Evolutionary conservation across 2,888 invertebrate species (phyloP).

Genomic region (Drosophila atroscutellata): DNA sequence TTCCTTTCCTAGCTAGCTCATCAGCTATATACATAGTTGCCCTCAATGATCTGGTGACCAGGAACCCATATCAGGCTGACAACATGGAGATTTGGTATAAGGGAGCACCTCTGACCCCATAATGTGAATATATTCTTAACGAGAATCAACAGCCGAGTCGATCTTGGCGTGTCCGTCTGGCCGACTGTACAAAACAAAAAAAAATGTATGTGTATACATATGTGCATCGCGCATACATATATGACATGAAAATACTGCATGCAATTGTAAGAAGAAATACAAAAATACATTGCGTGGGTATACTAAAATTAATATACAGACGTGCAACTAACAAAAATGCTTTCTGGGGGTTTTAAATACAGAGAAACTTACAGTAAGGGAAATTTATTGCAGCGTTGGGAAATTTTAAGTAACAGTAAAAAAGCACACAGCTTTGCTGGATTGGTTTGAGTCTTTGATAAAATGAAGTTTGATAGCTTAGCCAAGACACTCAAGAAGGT

Average conservation of each 20-base stretch:
- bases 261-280: background rate
- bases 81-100: background rate
- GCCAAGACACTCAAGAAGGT: background rate
- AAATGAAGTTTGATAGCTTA: background rate
- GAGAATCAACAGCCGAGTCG: background rate
- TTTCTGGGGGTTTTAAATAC: background rate
- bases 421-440: background rate
- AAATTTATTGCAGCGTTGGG: background rate
- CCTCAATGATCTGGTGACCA: too few relatives aligned
- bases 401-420: constrained; percentile 3
- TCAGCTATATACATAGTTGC: too few relatives aligned
- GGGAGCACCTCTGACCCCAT: background rate
- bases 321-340: background rate
- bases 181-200: background rate
- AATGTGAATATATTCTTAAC: background rate
- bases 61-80: too few relatives aligned
- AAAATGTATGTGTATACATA: background rate
- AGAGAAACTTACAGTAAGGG: background rate
- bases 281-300: background rate
- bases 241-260: background rate
- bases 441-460: background rate
- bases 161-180: background rate
- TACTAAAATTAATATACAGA: background rate
- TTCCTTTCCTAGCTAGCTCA: too few relatives aligned
- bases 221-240: background rate